Base-by-base conservation (phyloP, 2,797 vertebrate species). In the Gambelia wislizenii region DNA sequence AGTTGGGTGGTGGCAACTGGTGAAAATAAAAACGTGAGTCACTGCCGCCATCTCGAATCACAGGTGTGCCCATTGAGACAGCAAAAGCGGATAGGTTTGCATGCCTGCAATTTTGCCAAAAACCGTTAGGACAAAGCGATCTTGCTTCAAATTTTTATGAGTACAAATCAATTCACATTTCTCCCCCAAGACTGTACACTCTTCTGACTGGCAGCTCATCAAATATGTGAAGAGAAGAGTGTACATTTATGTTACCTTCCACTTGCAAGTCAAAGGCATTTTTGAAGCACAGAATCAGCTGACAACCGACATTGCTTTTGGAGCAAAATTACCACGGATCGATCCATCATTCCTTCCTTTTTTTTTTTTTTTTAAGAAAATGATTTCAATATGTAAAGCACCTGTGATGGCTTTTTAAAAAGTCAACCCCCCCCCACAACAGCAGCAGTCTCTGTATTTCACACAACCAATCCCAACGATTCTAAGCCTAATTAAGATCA, bases 301-400 rank as follows among this genome's bases (percentile, higher is more conserved):
- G 47, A 85, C 64, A 80, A 80, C 39, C 70, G 25, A 0, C 30
- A 79, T 0, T 54, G 49, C 83, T 81, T 52, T 67, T 69, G 84
- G 13, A 61, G 67, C 59, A 0, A 1, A 0, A 0, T 0, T 13
- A 33, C 44, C 27, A 44, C 0, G 44, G 75, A 84, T 74, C 1
- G 12, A 54, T 0, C 74, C 14, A 1, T n/a, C 6, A 8, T 3
- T 20, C 18, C 0, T 7, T 36, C 16, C 12, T n/a, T 6, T 4
- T 33, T n/a, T 33, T 6, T 10, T n/a, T 30, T 14, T 72, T 49
- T 39, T 22, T 42, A 25, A 2, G 18, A 84, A 14, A 77, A 84
- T 10, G 33, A 12, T 22, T 42, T 69, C 82, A 1, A 0, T 74
- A 2, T 61, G n/a, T 13, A 83, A 33, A 0, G 0, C 0, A 42